Conservation (phyloP, 2,113 vertebrate genomes). For the Tragulus kanchil region DNA sequence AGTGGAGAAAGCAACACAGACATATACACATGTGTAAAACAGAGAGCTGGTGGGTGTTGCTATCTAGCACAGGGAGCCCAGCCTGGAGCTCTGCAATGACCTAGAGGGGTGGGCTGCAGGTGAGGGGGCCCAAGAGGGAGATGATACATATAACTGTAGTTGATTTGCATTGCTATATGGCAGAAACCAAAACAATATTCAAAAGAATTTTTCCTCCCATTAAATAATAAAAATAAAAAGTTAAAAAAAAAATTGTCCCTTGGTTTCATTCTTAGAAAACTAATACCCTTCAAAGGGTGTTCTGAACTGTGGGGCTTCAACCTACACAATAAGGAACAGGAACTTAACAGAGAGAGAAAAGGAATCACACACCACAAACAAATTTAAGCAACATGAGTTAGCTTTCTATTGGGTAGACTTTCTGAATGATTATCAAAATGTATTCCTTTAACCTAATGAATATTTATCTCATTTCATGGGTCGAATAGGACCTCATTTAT, state of each 20-base stretch:
- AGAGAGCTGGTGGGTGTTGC: not conserved
- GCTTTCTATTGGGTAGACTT: not conserved
- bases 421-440: slow-evolving; percentile 48
- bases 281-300: not conserved
- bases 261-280: not conserved
- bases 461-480: not conserved
- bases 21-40: not conserved
- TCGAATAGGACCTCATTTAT: not conserved
- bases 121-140: not conserved
- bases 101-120: not conserved
- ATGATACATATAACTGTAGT: not conserved
- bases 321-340: not conserved
- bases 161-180: not conserved
- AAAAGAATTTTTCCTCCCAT: not conserved
- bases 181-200: not conserved
- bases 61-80: not conserved
- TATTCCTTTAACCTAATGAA: not conserved
- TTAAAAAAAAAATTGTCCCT: not conserved
- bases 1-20: not conserved
- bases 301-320: not conserved
- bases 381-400: not conserved
- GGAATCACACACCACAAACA: not conserved
- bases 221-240: not conserved
- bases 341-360: not conserved
- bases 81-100: not conserved